Percentiles rank a stretch among this genome's conserved stretches.
phyloP scores from a whole-genome alignment of 2,113 vertebrate genomes.

The Syngnathus scovelli region DNA sequence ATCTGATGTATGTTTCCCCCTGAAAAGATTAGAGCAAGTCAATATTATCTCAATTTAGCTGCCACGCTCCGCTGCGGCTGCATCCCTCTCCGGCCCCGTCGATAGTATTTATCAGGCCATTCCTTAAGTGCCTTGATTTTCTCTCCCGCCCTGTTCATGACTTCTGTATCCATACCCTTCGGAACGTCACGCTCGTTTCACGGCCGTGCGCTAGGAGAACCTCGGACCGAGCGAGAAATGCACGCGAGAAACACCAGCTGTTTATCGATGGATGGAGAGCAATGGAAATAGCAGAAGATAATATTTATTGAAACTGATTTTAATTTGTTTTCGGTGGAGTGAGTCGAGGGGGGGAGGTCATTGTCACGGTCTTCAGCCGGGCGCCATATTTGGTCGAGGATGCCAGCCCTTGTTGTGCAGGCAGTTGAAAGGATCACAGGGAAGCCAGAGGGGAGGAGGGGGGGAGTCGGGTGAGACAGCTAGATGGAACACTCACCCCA shows the following conservation, averaged over 20 bases:
- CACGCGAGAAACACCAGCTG: too few relatives aligned
- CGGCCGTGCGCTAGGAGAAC: not conserved
- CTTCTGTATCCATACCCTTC: not conserved
- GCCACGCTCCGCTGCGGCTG: constrained; percentile 57
- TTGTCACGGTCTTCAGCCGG: not conserved
- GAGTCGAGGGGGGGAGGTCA: not conserved
- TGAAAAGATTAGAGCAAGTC: constrained; percentile 76
- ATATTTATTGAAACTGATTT: too few relatives aligned
- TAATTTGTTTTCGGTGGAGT: too few relatives aligned
- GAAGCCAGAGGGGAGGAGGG: not conserved
- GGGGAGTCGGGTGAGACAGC: constrained; percentile 64
- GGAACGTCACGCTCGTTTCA: not conserved
- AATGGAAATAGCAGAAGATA: too few relatives aligned
- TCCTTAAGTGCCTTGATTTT: constrained; percentile 55
- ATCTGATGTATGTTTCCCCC: constrained; percentile 67
- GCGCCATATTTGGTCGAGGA: not conserved
- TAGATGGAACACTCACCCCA: constrained; percentile 82
- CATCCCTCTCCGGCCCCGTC: constrained; percentile 69
- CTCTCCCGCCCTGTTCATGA: constrained; percentile 10
- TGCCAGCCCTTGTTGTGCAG: constrained; percentile 73
- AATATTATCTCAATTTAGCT: constrained; percentile 84
- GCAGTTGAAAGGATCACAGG: constrained; percentile 46
- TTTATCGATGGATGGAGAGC: too few relatives aligned
- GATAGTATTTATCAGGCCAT: constrained; percentile 70
- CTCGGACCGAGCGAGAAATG: not conserved